phyloP scores from a whole-genome alignment of 2,113 vertebrate genomes.

The Benitochromis conjunctus region DNA sequence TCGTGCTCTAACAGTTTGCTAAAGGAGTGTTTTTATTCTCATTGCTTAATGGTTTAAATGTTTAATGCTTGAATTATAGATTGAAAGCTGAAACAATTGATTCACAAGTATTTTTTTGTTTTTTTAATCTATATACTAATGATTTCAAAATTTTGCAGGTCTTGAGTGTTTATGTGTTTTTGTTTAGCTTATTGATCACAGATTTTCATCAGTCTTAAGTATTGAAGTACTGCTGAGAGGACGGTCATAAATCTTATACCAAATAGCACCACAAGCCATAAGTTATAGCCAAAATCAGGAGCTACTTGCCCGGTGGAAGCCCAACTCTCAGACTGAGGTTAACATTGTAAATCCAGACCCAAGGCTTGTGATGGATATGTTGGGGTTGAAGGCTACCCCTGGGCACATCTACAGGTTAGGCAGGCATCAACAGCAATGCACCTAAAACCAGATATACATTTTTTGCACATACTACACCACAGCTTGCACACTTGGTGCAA shows the following conservation, averaged over 20 bases:
- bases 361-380: slow-evolving; percentile 43
- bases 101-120: accelerated
- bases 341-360: slow-evolving; percentile 53
- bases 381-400: slow-evolving; percentile 31
- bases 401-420: slow-evolving; percentile 45
- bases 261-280: slow-evolving; percentile 40
- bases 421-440: neutral
- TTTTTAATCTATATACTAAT: neutral
- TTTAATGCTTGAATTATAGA: neutral
- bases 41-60: neutral
- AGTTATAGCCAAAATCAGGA: slow-evolving; percentile 42
- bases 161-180: neutral
- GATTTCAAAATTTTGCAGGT: neutral
- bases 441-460: neutral
- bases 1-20: neutral
- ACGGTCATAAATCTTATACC: slow-evolving; percentile 53
- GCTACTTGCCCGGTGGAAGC: neutral
- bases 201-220: slow-evolving; percentile 67
- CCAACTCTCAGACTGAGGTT: slow-evolving; percentile 24
- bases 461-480: neutral
- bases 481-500: neutral
- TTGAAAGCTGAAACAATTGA: neutral
- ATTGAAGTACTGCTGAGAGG: slow-evolving; percentile 48
- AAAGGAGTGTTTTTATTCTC: neutral
- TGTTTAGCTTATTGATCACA: slow-evolving; percentile 63